phyloP scores from a whole-genome alignment of 1,140 invertebrate genomes.

The Pogonomyrmex barbatus region DNA sequence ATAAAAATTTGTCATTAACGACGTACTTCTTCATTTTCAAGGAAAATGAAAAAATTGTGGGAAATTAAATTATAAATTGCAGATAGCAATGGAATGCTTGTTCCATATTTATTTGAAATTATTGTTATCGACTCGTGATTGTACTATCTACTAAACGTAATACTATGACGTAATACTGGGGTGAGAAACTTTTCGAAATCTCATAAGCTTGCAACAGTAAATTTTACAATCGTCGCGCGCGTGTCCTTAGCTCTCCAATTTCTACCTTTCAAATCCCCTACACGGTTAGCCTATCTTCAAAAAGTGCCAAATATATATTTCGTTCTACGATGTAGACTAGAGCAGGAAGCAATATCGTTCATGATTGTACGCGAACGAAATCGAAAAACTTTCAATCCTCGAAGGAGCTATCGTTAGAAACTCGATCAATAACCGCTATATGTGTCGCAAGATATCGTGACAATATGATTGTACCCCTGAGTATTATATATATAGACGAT shows the following conservation, averaged over 20 bases:
- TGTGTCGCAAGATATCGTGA: constrained; percentile 61
- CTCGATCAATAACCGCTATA: constrained; percentile 64
- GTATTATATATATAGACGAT: neutral
- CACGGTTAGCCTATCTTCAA: constrained; percentile 33
- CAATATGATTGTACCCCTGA: constrained; percentile 67
- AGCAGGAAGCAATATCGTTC: constrained; percentile 64
- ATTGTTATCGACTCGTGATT: neutral
- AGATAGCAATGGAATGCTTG: neutral
- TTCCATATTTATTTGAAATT: neutral
- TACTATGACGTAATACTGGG: neutral
- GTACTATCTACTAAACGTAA: neutral
- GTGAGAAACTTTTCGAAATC: constrained; percentile 33
- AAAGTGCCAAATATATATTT: constrained; percentile 58
- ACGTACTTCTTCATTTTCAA: neutral
- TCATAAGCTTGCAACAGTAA: constrained; percentile 35
- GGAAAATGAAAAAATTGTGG: neutral
- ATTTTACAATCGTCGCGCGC: constrained; percentile 46
- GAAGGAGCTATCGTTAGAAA: constrained; percentile 72
- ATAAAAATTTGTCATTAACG: neutral
- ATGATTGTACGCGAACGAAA: constrained; percentile 67
- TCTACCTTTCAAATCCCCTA: constrained; percentile 31
- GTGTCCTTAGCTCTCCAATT: constrained; percentile 2
- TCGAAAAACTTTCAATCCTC: constrained; percentile 75
- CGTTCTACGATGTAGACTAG: constrained; percentile 12
- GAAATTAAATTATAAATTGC: neutral